phyloP scores from a whole-genome alignment of 2,888 invertebrate genomes.

The Netelia virgata region DNA sequence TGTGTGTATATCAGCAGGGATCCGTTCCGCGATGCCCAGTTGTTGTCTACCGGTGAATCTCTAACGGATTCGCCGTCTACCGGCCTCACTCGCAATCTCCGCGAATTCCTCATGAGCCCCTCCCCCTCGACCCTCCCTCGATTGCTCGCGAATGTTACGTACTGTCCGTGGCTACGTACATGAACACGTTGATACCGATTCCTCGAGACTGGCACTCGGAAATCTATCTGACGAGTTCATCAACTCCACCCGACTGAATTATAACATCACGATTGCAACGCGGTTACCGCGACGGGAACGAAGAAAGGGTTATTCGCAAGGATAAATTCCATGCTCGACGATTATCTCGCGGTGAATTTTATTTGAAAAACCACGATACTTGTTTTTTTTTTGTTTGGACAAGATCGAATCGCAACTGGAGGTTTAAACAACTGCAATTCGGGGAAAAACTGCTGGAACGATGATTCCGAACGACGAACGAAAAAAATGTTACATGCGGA shows the following conservation, averaged over 20 bases:
- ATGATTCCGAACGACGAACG: neutral
- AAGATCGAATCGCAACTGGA: neutral
- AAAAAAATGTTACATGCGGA: slow-evolving; percentile 13
- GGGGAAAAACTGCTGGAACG: too few species aligned
- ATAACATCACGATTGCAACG: slow-evolving; percentile 2
- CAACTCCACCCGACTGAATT: slow-evolving; percentile 28
- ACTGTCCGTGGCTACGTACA: neutral
- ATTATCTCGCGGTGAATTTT: too few species aligned
- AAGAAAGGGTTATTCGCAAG: neutral
- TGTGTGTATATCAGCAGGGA: neutral
- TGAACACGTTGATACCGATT: slow-evolving; percentile 23
- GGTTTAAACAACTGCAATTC: neutral
- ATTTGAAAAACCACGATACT: too few species aligned
- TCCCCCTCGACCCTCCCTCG: neutral
- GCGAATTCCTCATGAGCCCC: slow-evolving; percentile 31
- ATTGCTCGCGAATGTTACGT: slow-evolving; percentile 35
- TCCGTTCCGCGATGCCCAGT: neutral
- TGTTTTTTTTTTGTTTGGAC: neutral
- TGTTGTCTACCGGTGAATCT: slow-evolving; percentile 4
- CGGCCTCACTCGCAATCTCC: slow-evolving; percentile 52
- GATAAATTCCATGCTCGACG: too few species aligned
- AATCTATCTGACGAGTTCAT: slow-evolving; percentile 42
- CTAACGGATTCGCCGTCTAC: slow-evolving; percentile 7
- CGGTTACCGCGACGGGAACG: neutral
- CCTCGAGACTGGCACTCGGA: neutral